These are phyloP conservation scores for Hedychridium roseum DNA, from an alignment of 2,888 invertebrate species.

Conservation along the genomic window DNA sequence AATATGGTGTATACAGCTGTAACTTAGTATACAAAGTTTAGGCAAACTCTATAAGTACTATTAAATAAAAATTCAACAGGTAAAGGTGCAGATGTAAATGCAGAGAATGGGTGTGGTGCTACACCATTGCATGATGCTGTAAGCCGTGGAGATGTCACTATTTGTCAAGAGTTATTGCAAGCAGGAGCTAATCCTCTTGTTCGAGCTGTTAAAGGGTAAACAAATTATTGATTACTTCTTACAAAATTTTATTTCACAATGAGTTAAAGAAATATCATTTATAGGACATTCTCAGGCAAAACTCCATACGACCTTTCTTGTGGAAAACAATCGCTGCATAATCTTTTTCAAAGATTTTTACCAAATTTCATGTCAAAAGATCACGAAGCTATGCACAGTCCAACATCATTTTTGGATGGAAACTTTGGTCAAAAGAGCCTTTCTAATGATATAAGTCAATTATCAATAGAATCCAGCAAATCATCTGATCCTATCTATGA, in stretches of 20 bases:
- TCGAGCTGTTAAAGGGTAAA: slow-evolving; percentile 65
- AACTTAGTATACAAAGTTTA: not conserved
- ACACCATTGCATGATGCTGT: slow-evolving; percentile 73
- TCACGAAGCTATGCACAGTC: slow-evolving; percentile 51
- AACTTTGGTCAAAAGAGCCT: slow-evolving; percentile 52
- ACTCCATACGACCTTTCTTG: slow-evolving; percentile 56
- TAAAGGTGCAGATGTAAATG: slow-evolving; percentile 69
- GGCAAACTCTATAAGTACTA: slow-evolving; percentile 1
- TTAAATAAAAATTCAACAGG: slow-evolving; percentile 52
- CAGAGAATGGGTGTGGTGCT: slow-evolving; percentile 68
- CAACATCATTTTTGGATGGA: slow-evolving; percentile 46
- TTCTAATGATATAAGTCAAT: slow-evolving; percentile 54
- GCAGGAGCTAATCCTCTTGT: slow-evolving; percentile 68
- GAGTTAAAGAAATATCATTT: slow-evolving; percentile 16
- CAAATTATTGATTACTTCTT: too few relatives aligned
- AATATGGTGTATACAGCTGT: not conserved
- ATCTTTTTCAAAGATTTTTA: slow-evolving; percentile 48
- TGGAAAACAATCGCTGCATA: slow-evolving; percentile 47
- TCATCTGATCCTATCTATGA: slow-evolving; percentile 57
- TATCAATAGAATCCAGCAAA: slow-evolving; percentile 56
- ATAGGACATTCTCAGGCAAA: slow-evolving; percentile 58
- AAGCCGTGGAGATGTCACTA: slow-evolving; percentile 65
- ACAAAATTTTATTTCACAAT: too few relatives aligned
- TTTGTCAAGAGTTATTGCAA: slow-evolving; percentile 67
- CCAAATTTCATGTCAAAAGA: slow-evolving; percentile 51